Evolutionary conservation across 2,888 invertebrate species (phyloP), one percentile per base, ranked within the genome.

Genomic region (Epsilonema sp.): DNA sequence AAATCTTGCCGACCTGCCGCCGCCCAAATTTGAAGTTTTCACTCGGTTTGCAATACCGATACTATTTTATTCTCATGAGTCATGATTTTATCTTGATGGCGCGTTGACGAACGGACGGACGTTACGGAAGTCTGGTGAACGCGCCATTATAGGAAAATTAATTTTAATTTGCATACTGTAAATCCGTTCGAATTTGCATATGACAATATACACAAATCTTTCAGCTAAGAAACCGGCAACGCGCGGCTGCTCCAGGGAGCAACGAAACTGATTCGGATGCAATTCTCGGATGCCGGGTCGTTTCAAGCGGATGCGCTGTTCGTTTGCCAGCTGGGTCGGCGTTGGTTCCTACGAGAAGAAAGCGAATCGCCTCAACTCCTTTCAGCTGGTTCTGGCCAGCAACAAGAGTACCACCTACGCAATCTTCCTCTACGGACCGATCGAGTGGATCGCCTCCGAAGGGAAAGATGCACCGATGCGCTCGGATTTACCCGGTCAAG

Each of bases 401-500:
- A 78, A 85, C 63, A 82, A 82, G 1, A 74, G 73, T 0, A 78
- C 82, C 54, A 80, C 82, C 2, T 94, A 80, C 63, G 82, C 79
- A 0, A 78, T 86, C 60, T 75, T 90, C 54, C 70, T 86, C 48
- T 97, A 92, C 66, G 81, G 78, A 50, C 84, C 84, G 1, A 78
- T 97, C 45, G 82, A 86, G 63, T 97, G 94, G 94, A 52, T 54
- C 4, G 49, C 53, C 41, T 54, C 57, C 3, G 51, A 52, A 37
- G 70, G 71, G 2, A 78, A 79, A 55, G 75, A 76, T n/a, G 73
- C 76, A n/a, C 78, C 77, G 24, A 64, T 82, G 42, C n/a, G n/a
- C n/a, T 81, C 82, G 0, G 89, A 90, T 61, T 83, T 86, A 0
- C 78, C 83, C 56, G 89, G 86, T 1, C 92, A 94, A 69, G 86